phyloP scores from a whole-genome alignment of 2,888 invertebrate species.

The Linyphia triangularis region DNA sequence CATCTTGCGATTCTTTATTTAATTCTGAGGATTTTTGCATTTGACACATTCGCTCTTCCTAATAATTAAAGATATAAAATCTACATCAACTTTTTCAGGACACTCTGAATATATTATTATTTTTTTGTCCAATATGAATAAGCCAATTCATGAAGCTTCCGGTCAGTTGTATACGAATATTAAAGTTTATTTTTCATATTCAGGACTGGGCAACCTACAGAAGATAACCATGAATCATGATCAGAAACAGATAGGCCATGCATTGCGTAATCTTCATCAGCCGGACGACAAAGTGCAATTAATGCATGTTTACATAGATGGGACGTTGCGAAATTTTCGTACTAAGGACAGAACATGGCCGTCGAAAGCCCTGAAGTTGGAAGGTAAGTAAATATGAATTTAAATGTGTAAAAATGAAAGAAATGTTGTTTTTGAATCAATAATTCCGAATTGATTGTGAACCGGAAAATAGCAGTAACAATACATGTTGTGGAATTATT shows the following conservation, averaged over 20 bases:
- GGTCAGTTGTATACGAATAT: no score
- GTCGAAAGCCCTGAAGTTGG: conserved; percentile 87
- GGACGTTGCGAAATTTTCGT: conserved; percentile 90
- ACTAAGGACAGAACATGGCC: conserved; percentile 93
- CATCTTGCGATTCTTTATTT: no score
- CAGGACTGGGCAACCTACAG: no score
- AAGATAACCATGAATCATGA: background rate
- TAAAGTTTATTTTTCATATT: no score
- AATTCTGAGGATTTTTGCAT: no score
- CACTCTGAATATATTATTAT: no score
- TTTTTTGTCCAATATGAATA: no score
- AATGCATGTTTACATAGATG: conserved; percentile 97
- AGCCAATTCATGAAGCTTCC: no score
- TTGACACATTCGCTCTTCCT: background rate
- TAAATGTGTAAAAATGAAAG: background rate
- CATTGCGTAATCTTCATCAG: conserved; percentile 87
- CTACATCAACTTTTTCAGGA: background rate
- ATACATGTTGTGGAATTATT: no score
- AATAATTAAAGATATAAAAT: background rate
- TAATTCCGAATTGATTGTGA: background rate
- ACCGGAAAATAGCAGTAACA: no score
- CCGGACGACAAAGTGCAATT: conserved; percentile 89
- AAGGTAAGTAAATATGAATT: conserved; percentile 76
- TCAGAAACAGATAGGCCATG: conserved; percentile 61
- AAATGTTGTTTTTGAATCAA: background rate